Conservation (phyloP, 2,113 vertebrate species). For the Varanus komodoensis region DNA sequence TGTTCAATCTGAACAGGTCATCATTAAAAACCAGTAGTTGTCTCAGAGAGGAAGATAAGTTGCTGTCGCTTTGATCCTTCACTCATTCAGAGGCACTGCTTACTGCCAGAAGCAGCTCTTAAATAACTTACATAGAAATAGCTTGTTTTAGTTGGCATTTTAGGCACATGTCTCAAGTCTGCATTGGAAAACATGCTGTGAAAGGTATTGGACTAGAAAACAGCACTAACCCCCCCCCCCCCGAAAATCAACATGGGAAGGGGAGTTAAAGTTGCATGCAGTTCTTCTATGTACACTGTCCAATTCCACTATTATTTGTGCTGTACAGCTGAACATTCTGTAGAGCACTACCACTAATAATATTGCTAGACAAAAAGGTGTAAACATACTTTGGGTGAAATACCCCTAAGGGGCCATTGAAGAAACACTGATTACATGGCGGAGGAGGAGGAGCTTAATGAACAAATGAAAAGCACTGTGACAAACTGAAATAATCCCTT, state of each 20-base stretch:
- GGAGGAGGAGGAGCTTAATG: neutral
- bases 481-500: neutral
- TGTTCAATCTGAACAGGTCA: neutral
- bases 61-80: conserved; percentile 6
- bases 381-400: neutral
- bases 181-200: neutral
- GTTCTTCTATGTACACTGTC: neutral
- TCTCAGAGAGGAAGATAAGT: conserved; percentile 13
- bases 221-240: neutral
- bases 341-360: neutral
- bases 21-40: neutral
- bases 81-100: neutral
- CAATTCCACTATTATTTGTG: neutral
- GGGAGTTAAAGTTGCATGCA: conserved; percentile 12
- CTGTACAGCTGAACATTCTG: conserved; percentile 3
- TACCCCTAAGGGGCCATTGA: neutral
- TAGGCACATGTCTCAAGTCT: conserved; percentile 11
- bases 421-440: neutral
- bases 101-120: conserved; percentile 10
- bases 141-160: conserved; percentile 16
- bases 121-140: conserved; percentile 14
- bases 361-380: neutral
- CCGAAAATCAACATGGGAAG: neutral
- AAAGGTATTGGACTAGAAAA: neutral
- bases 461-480: neutral